Evolutionary conservation across 2,888 invertebrate genomes (phyloP), one percentile per base, ranked within the genome.

Genomic region (Fissipunctia ypsillon): DNA sequence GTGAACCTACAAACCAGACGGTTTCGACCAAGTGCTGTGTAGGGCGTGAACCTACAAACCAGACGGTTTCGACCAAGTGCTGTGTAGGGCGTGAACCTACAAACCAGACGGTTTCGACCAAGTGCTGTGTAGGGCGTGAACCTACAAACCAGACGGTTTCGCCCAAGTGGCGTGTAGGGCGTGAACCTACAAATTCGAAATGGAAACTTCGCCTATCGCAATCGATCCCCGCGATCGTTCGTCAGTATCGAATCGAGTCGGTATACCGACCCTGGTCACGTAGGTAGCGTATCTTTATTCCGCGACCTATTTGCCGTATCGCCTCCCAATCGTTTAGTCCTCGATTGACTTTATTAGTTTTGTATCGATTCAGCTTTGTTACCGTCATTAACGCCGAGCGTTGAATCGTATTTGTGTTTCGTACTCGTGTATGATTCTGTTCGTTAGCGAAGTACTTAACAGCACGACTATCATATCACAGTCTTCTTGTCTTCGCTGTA

Each of bases 301-400:
- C 87, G 88, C 88, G 89, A 88, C 87, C 87, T 88, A 87, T 87
- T 87, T 85, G 85, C 88, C 84, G 88, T 85, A 89, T 89, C 88
- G 89, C 87, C 83, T 88, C 87, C 87, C 82, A 87, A 87, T 89
- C 89, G 89, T 85, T 88, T 89, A 88, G 86, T 88, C 85, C 81
- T 78, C 89, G 87, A 87, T 88, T 88, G 84, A 87, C 87, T 88
- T 87, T 87, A 87, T 88, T 87, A 87, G 88, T 85, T 87, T 84
- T 84, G 87, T 87, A 87, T 88, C 87, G 86, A 88, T 87, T 88
- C 74, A 65, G 88, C 81, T 85, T 87, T 84, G 85, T 88, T 81
- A 75, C 81, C 73, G 85, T 88, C 88, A 88, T 88, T 88, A 88
- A 87, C 85, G 77, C 87, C 59, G 78, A 69, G 73, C 76, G 88